A percentile compares a stretch with the other conserved stretches of the same genome.
Evolutionary conservation across 2,888 invertebrate genomes (phyloP).

Genomic region (Alcis repandata): DNA sequence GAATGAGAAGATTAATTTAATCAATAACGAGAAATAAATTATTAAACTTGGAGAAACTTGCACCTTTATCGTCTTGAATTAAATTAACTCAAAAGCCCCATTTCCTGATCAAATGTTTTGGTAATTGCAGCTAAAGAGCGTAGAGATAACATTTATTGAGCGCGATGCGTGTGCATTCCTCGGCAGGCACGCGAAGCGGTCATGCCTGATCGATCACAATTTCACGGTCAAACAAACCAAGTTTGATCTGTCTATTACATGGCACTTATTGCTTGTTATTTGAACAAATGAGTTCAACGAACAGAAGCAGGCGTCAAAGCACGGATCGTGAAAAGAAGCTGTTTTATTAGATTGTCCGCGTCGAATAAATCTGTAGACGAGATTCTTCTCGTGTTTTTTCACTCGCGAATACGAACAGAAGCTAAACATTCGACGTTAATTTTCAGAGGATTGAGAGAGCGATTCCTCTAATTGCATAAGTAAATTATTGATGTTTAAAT

Average conservation of each 20-base stretch:
- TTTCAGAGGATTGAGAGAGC: slow-evolving; percentile 14
- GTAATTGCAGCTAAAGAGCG: slow-evolving; percentile 37
- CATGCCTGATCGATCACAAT: slow-evolving; percentile 75
- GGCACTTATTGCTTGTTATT: slow-evolving; percentile 64
- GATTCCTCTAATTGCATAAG: slow-evolving; percentile 29
- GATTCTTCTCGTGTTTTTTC: slow-evolving; percentile 4
- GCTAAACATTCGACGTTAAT: not conserved
- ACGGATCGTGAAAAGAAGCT: slow-evolving; percentile 23
- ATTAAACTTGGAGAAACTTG: not conserved
- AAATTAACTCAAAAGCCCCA: not conserved
- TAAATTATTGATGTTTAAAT: slow-evolving; percentile 41
- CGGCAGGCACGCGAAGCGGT: slow-evolving; percentile 68
- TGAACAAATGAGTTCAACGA: slow-evolving; percentile 70
- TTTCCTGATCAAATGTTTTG: slow-evolving; percentile 15
- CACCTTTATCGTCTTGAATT: not conserved
- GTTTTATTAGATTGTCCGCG: slow-evolving; percentile 14
- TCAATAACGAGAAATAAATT: not conserved
- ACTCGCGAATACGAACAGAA: not conserved
- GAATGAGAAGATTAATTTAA: not conserved
- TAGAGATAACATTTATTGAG: slow-evolving; percentile 33
- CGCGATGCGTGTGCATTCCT: slow-evolving; percentile 59
- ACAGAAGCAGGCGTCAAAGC: slow-evolving; percentile 53
- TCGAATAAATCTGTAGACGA: slow-evolving; percentile 12
- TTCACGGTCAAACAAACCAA: slow-evolving; percentile 80
- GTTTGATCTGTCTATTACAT: slow-evolving; percentile 75